Evolutionary conservation across 53 echinoderm and acorn worm species (phyloP).

Genomic region (Arbacia lixula): DNA sequence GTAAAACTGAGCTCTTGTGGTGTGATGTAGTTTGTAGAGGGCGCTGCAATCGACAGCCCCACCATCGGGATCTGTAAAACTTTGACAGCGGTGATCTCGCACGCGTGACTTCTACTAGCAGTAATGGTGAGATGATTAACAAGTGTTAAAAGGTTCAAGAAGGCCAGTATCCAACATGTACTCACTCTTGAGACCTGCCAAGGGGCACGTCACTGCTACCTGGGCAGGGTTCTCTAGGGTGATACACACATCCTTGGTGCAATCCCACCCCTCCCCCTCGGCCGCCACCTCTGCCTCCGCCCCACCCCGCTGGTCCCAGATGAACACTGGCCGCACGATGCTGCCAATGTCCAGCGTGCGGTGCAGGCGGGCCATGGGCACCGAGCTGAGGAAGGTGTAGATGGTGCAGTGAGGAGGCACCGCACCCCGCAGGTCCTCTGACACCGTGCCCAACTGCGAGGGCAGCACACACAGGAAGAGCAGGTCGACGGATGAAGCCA

Average conservation of each 20-base stretch:
- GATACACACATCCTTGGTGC: constrained; percentile 77
- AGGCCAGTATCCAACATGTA: too few species aligned
- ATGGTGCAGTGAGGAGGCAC: constrained; percentile 71
- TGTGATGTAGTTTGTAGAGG: too few species aligned
- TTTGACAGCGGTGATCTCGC: too few species aligned
- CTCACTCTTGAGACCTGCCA: constrained; percentile 43
- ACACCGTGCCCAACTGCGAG: constrained; percentile 85
- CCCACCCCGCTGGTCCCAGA: constrained; percentile 43
- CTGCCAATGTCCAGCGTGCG: constrained; percentile 33
- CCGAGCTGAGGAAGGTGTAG: constrained; percentile 88
- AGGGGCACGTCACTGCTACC: constrained; percentile 89
- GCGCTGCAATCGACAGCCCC: too few species aligned
- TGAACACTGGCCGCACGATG: constrained; percentile 84
- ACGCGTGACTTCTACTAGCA: too few species aligned
- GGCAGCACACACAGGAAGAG: constrained; percentile 93
- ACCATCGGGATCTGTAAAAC: too few species aligned
- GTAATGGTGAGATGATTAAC: too few species aligned
- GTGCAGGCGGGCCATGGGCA: constrained; percentile 77
- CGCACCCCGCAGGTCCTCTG: constrained; percentile 72
- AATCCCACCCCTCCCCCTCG: constrained; percentile 56
- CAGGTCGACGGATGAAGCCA: constrained; percentile 74
- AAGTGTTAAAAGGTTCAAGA: too few species aligned
- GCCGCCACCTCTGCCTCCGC: neutral
- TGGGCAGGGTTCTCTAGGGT: constrained; percentile 86
- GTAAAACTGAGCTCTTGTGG: too few species aligned